Evolutionary conservation across 2,797 vertebrate genomes (phyloP).

Genomic region (Falco peregrinus): DNA sequence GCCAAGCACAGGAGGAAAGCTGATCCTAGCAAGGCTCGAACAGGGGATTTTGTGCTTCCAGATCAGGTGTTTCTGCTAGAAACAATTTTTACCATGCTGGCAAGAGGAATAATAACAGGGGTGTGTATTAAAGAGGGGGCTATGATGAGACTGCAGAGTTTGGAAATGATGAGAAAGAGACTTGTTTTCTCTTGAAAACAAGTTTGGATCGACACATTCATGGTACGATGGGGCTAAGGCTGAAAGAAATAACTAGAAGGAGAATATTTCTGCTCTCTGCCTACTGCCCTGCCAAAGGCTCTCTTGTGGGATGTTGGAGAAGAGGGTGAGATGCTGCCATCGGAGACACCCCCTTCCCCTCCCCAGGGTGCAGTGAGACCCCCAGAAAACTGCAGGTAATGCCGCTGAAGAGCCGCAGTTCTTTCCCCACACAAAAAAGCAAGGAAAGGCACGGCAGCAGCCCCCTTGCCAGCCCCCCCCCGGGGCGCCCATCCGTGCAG

Average conservation of each 20-base stretch:
- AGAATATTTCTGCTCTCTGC: background rate
- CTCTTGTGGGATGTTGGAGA: background rate
- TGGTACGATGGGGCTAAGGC: background rate
- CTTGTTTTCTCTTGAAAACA: background rate
- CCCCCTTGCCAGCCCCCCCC: too few relatives aligned
- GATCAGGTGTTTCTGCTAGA: background rate
- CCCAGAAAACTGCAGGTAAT: background rate
- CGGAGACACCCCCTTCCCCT: background rate
- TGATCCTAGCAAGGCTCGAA: background rate
- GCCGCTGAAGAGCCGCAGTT: background rate
- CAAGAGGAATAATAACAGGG: background rate
- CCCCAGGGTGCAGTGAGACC: background rate
- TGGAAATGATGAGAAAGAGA: background rate
- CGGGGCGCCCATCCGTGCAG: background rate
- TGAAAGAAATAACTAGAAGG: background rate
- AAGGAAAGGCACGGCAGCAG: background rate
- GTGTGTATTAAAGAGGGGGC: rapidly evolving
- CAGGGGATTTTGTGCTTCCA: background rate
- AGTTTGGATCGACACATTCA: background rate
- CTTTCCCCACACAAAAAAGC: background rate
- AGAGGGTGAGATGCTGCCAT: background rate
- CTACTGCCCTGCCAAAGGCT: background rate
- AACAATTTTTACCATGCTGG: background rate
- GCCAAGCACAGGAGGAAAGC: background rate
- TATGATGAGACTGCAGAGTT: background rate